Evolutionary conservation across 2,113 vertebrate genomes (phyloP).

Genomic region (Ceratotherium simum): DNA sequence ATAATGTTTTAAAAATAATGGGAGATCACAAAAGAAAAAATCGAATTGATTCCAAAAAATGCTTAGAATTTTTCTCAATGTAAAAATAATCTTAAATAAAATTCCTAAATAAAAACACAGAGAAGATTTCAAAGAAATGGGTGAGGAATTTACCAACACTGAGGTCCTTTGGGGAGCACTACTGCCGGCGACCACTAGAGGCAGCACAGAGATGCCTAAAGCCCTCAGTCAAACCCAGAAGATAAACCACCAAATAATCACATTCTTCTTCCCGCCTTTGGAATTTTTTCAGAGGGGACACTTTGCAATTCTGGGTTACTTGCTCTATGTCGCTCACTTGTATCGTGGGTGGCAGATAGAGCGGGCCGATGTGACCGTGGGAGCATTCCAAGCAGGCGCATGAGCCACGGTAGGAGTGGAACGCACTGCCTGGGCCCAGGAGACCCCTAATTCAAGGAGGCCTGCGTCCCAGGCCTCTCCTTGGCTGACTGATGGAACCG

Average conservation of each 20-base stretch:
- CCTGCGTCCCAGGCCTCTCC: fast-evolving
- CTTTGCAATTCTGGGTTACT: slow-evolving; percentile 29
- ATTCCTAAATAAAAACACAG: background rate
- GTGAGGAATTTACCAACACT: background rate
- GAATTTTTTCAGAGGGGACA: slow-evolving; percentile 31
- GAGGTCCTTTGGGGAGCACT: background rate
- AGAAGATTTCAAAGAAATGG: background rate
- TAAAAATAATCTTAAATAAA: slow-evolving; percentile 30
- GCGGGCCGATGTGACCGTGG: slow-evolving; percentile 21
- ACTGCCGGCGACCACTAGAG: background rate
- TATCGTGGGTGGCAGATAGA: background rate
- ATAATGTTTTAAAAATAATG: background rate
- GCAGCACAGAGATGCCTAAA: background rate
- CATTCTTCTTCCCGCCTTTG: background rate
- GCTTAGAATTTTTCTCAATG: background rate
- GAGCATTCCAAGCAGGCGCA: slow-evolving; percentile 52
- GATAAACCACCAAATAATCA: background rate
- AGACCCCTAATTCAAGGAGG: background rate
- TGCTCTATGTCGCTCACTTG: slow-evolving; percentile 61
- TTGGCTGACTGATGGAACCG: background rate
- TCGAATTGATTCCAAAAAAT: background rate
- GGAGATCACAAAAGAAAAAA: background rate
- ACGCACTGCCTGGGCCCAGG: background rate
- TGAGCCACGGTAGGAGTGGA: too few relatives aligned
- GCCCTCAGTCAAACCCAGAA: background rate